These are phyloP conservation scores for Prorops nasuta DNA, from an alignment of 1,140 invertebrate species.

Conservation along the genomic window DNA sequence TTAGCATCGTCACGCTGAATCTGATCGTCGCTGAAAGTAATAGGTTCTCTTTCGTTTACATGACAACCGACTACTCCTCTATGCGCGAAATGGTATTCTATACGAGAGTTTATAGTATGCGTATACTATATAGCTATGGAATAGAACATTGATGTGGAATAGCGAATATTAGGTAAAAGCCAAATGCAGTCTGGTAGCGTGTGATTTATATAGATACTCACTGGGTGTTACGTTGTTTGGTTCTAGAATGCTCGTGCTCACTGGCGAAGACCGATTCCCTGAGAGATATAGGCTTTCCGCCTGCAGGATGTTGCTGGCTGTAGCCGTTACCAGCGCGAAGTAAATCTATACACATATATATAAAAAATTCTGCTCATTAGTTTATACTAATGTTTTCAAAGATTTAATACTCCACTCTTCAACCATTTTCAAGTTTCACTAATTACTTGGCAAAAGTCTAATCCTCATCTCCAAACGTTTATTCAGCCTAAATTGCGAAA, in stretches of 20 bases:
- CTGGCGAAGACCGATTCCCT: conserved; percentile 45
- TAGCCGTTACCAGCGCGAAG: conserved; percentile 48
- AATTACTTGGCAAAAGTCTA: too few species aligned
- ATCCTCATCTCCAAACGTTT: too few species aligned
- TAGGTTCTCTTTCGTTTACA: background rate
- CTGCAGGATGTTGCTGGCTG: conserved; percentile 46
- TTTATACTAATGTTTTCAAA: background rate
- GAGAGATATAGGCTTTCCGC: conserved; percentile 52
- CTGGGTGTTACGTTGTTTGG: conserved; percentile 54
- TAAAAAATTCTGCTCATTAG: too few species aligned
- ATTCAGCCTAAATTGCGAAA: too few species aligned
- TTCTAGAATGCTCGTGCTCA: conserved; percentile 53
- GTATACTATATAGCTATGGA: too few species aligned
- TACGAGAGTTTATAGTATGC: background rate
- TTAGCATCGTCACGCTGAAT: conserved; percentile 53
- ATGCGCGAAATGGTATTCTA: background rate
- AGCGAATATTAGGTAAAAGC: too few species aligned
- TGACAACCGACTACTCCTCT: background rate
- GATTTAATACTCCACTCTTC: too few species aligned
- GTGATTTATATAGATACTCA: too few species aligned
- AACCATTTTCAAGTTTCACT: too few species aligned
- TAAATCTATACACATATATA: conserved; percentile 57
- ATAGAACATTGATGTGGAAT: too few species aligned
- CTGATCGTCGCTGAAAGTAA: conserved; percentile 54
- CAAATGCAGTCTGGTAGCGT: too few species aligned